These are phyloP conservation scores for Polypterus bichir DNA, from an alignment of 2,113 vertebrate species.

Conservation along the genomic window DNA sequence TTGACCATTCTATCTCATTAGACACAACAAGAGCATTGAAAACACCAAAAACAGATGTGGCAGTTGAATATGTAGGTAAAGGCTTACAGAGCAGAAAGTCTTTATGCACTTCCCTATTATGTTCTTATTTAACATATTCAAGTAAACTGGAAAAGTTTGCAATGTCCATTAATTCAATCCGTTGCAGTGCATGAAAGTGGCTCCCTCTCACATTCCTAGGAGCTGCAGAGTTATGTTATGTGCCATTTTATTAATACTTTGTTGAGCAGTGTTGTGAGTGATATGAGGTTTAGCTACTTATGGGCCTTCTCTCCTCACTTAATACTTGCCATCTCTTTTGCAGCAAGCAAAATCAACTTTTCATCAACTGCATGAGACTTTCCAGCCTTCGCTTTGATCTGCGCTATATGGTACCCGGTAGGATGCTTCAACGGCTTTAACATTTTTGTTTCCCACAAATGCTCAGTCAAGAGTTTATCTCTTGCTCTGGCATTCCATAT, in stretches of 20 bases:
- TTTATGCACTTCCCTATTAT: background rate
- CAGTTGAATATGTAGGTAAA: background rate
- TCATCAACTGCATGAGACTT: background rate
- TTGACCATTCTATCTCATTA: slow-evolving; percentile 9
- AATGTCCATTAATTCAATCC: background rate
- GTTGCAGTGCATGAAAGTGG: background rate
- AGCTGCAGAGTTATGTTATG: background rate
- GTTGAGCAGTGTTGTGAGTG: background rate
- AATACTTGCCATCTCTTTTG: background rate
- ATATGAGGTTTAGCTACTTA: background rate
- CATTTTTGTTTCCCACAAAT: background rate
- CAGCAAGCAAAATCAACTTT: background rate
- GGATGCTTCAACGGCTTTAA: background rate
- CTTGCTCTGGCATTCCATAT: background rate
- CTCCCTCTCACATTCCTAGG: background rate
- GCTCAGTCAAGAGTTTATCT: background rate
- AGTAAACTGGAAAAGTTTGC: slow-evolving; percentile 1
- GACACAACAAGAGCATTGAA: background rate
- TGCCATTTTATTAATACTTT: background rate
- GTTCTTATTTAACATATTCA: background rate
- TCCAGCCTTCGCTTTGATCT: background rate
- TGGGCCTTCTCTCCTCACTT: background rate
- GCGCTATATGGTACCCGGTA: background rate
- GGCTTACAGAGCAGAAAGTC: background rate
- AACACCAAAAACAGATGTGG: background rate